Base-by-base conservation (phyloP, 1,140 invertebrate species). In the Danaus melanippus region DNA sequence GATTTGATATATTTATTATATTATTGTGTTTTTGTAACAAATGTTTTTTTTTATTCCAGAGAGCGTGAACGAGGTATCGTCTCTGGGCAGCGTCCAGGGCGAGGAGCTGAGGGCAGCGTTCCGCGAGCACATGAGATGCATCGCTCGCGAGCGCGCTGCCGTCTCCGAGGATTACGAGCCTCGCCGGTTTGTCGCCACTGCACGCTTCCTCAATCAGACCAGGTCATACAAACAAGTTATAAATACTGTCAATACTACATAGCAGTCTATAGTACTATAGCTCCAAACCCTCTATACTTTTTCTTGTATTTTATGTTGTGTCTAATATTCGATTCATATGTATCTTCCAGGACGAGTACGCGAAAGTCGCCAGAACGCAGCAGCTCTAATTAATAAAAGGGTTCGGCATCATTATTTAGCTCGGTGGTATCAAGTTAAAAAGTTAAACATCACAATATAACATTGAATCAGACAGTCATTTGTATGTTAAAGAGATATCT, bases 111-210 rank as follows among this genome's bases (percentile, higher is more conserved):
- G 71, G 9, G 50, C 42, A 0, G 65, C 70, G 5, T 70, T 80
- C 60, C 53, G 68, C 8, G 77, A 74, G 42, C 69, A 73, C 49
- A 65, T 79, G 62, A 69, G 76, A 9, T 50, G 21, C 7, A 43
- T 71, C 8, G 55, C 67, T 0, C 60, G 65, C 7, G 15, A 54
- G 9, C 61, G 76, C 40, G 67, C 74, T 12, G 50, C 56, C 21
- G 46, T 45, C 44, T 70, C 68, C n/a, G 60, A 52, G 0, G 74
- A 79, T 51, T 79, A 76, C 58, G 69, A 72, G 41, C 64, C 69
- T 1, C 47, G 40, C 15, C 63, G 66, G 2, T 70, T 56, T 50
- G 56, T 65, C 0, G 62, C 73, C n/a, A 68, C 66, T 9, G 74
- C 66, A 4, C 40, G 52, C 8, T 60, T 64, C 42, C 54, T 64